A percentile compares a stretch with the other conserved stretches of the same genome.
Evolutionary conservation across 2,888 invertebrate species (phyloP).

Genomic region (Digitonthophagus gazella): DNA sequence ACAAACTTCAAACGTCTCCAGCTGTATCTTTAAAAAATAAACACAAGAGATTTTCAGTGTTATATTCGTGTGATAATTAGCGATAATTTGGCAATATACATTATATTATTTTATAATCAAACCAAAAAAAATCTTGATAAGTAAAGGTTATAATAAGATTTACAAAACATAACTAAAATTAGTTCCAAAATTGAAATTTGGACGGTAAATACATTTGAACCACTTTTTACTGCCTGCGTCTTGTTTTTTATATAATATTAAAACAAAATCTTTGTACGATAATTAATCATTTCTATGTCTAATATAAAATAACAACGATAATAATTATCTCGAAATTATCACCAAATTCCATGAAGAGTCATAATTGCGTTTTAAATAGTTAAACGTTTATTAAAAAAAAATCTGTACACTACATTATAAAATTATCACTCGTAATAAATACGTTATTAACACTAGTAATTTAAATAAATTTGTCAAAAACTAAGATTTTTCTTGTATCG

Average conservation of each 20-base stretch:
- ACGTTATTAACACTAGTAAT: background rate
- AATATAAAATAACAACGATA: background rate
- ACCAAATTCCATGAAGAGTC: no score
- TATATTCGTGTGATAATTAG: no score
- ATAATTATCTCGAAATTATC: background rate
- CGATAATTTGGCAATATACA: no score
- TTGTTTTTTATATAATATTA: background rate
- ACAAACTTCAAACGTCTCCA: no score
- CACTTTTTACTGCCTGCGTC: no score
- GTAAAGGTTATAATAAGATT: no score
- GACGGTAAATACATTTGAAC: no score
- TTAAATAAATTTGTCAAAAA: background rate
- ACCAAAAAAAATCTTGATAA: no score
- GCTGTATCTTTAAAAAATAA: background rate
- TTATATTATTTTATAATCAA: no score
- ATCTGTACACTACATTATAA: background rate
- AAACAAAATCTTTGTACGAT: background rate
- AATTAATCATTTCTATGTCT: background rate
- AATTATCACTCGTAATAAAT: background rate
- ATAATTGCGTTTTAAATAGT: background rate
- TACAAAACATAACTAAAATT: no score
- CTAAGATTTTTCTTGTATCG: constrained; percentile 3
- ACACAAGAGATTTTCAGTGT: no score
- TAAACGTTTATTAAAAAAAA: background rate
- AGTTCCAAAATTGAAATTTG: no score